Evolutionary conservation across 2,797 vertebrate genomes (phyloP), one percentile per base, ranked within the genome.

Genomic region (Pipistrellus kuhlii): DNA sequence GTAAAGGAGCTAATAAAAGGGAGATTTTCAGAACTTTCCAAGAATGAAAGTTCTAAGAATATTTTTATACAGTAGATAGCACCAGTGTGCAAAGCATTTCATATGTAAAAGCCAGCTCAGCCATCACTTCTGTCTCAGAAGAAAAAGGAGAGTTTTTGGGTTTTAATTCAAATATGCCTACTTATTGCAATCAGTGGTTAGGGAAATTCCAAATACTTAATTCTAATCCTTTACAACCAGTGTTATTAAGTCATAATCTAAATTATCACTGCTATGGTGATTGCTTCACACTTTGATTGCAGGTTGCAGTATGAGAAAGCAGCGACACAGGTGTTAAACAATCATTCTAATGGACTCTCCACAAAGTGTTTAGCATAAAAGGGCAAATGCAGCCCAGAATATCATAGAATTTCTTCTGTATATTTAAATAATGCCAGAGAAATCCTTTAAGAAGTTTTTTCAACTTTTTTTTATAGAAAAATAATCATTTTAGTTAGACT

Each of bases 281-380:
- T 97, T 84, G 27, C 94, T 97, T 97, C 96, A 97, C 88, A 93
- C 89, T 97, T 89, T 98, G 97, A 98, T 98, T 98, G 97, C 95
- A 95, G 95, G 96, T 97, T 98, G 18, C 92, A 80, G 55, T 97
- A 96, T 94, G 95, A 96, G 95, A 96, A 98, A 96, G 86, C 85
- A 97, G 90, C 94, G 91, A 97, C 97, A 98, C 96, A 98, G 97
- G 95, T 98, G 97, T 96, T 98, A 98, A 97, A 97, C 96, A 95
- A 98, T 97, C 95, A 97, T 97, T 86, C 93, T 97, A 97, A 98
- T 97, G 71, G 95, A 96, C 95, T 97, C 66, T 91, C 48, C 64
- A 76, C 94, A 85, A 87, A 96, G 27, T 44, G 6, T 68, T 96
- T 96, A 77, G 77, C 81, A 89, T 93, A 96, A 96, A 78, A 21